Conservation (phyloP, 2,888 invertebrate species). For the Xestia sexstrigata region DNA sequence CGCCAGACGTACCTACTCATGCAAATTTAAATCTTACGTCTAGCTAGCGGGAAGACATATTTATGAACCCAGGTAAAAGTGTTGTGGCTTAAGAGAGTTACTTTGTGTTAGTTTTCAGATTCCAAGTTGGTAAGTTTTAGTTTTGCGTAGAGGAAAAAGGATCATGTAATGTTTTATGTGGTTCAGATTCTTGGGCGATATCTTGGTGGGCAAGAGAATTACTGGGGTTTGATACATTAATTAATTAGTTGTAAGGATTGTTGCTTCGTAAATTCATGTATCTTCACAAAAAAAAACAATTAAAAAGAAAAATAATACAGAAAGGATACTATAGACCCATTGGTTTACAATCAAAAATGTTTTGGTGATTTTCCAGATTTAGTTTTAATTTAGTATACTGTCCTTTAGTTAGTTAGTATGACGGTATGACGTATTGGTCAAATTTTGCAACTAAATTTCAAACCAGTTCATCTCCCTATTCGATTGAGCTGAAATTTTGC, state of each 20-base stretch:
- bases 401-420: too few relatives aligned
- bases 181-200: not conserved
- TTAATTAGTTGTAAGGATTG: not conserved
- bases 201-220: not conserved
- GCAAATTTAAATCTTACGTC: conserved; percentile 36
- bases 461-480: too few relatives aligned
- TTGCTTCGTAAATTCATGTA: not conserved
- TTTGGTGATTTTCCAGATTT: too few relatives aligned
- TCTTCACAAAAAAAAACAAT: not conserved
- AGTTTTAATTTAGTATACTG: too few relatives aligned
- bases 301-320: not conserved
- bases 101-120: conserved; percentile 10
- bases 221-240: not conserved
- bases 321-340: not conserved
- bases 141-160: not conserved
- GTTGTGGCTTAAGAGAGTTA: not conserved
- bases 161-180: not conserved
- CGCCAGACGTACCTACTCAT: conserved; percentile 26
- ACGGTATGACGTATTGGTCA: too few relatives aligned
- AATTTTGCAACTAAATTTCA: too few relatives aligned
- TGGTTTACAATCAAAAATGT: too few relatives aligned
- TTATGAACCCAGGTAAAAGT: conserved; percentile 36
- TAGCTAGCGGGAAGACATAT: conserved; percentile 33
- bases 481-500: too few relatives aligned
- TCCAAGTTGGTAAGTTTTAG: not conserved